Conservation (phyloP, 2,797 vertebrate species). For the Parotocinclus haroldoi region DNA sequence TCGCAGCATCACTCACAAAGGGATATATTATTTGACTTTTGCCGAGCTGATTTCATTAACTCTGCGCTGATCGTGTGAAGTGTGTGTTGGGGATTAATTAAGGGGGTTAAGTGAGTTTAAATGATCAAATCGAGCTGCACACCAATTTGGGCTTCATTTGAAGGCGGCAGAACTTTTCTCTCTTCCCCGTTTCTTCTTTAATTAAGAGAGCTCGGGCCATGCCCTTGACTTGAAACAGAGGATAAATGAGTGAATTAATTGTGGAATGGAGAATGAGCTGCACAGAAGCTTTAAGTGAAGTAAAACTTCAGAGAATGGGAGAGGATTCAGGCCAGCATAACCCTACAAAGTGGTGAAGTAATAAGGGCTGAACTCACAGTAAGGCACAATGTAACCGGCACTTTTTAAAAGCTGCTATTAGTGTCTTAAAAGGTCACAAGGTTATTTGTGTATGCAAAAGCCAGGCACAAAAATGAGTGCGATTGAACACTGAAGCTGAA, state of each 20-base stretch:
- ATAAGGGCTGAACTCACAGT: slow-evolving; percentile 28
- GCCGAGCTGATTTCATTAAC: slow-evolving; percentile 63
- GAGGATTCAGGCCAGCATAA: slow-evolving; percentile 14
- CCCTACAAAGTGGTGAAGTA: slow-evolving; percentile 16
- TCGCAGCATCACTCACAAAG: slow-evolving; percentile 33
- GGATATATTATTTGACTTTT: slow-evolving; percentile 51
- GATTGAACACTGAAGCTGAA: slow-evolving; percentile 19
- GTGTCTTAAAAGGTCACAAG: slow-evolving; percentile 1
- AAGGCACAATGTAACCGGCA: slow-evolving; percentile 21
- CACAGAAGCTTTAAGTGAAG: slow-evolving; percentile 25
- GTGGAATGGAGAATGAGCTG: slow-evolving; percentile 48
- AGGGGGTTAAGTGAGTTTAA: slow-evolving; percentile 67
- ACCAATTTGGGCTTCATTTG: slow-evolving; percentile 59
- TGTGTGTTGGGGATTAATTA: slow-evolving; percentile 59
- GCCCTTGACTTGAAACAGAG: slow-evolving; percentile 62
- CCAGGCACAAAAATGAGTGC: slow-evolving; percentile 14
- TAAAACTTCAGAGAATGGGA: slow-evolving; percentile 32
- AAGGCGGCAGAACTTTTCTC: slow-evolving; percentile 53
- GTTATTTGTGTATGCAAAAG: slow-evolving; percentile 5
- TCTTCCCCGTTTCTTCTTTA: slow-evolving; percentile 51
- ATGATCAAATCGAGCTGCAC: slow-evolving; percentile 62
- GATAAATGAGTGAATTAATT: slow-evolving; percentile 60
- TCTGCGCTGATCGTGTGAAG: slow-evolving; percentile 38
- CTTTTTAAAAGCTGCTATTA: slow-evolving; percentile 10
- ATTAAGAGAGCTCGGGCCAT: slow-evolving; percentile 60